Conservation (phyloP, 2,113 vertebrate species). For the Oxyruncus cristatus region DNA sequence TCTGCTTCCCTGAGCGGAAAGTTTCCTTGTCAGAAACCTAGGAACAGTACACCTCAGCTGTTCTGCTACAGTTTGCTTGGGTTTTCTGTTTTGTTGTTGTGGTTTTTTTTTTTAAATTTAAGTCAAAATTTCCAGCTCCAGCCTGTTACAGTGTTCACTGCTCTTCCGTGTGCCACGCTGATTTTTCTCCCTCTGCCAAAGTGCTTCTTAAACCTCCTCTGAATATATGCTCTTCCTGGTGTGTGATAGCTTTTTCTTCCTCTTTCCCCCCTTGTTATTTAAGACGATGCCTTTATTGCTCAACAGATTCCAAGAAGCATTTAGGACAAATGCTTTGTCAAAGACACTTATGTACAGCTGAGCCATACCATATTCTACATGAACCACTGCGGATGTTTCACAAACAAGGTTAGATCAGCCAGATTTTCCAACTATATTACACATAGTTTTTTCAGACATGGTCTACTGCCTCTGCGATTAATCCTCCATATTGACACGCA, state of each 20-base stretch:
- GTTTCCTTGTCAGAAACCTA: background rate
- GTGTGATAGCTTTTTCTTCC: conserved; percentile 13
- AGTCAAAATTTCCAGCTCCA: background rate
- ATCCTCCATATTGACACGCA: conserved; percentile 9
- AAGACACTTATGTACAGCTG: conserved; percentile 36
- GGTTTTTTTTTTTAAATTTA: background rate
- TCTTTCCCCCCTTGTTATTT: conserved; percentile 10
- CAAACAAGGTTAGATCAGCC: conserved; percentile 38
- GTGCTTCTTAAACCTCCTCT: background rate
- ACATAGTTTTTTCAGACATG: conserved; percentile 21
- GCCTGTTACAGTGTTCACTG: background rate
- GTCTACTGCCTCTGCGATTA: background rate
- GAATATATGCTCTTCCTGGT: background rate
- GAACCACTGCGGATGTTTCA: background rate
- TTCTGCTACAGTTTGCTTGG: background rate
- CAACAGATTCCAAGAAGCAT: conserved; percentile 35
- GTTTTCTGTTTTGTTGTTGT: background rate
- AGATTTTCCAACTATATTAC: conserved; percentile 34
- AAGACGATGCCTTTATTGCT: conserved; percentile 36
- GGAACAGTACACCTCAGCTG: background rate
- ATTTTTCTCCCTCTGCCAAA: background rate
- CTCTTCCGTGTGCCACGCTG: background rate
- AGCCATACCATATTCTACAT: conserved; percentile 11
- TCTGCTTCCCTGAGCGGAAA: background rate
- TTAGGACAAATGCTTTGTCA: conserved; percentile 50